phyloP scores from a whole-genome alignment of 2,113 vertebrate species.

The Stigmatopora nigra region DNA sequence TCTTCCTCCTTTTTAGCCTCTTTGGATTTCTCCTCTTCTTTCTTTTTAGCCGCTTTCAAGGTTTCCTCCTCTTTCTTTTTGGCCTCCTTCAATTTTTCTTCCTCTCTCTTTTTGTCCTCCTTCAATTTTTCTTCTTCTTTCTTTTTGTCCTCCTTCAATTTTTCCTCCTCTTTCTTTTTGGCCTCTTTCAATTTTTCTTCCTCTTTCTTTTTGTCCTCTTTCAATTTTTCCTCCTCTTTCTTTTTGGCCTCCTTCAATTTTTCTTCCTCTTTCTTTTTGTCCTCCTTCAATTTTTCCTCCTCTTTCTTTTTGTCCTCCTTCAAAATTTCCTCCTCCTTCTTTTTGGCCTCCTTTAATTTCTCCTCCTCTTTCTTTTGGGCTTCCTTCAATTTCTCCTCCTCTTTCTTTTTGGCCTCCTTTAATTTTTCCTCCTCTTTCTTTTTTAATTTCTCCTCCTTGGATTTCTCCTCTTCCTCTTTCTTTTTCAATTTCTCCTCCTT shows the following conservation, averaged over 20 bases:
- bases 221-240: slow-evolving; percentile 29
- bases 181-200: slow-evolving; percentile 24
- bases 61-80: slow-evolving; percentile 1
- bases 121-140: slow-evolving; percentile 1
- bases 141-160: slow-evolving; percentile 1
- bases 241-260: slow-evolving; percentile 10
- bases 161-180: slow-evolving; percentile 56
- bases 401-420: slow-evolving; percentile 22
- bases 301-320: slow-evolving; percentile 16
- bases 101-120: slow-evolving; percentile 6
- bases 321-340: slow-evolving; percentile 15
- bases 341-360: slow-evolving; percentile 10
- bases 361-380: slow-evolving; percentile 20
- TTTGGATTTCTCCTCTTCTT: slow-evolving; percentile 26
- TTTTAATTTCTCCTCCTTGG: slow-evolving; percentile 12
- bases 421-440: slow-evolving; percentile 9
- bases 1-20: slow-evolving; percentile 57
- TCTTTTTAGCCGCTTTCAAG: background rate
- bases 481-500: slow-evolving; percentile 21
- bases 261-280: slow-evolving; percentile 3
- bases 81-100: slow-evolving; percentile 52
- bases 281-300: slow-evolving; percentile 5
- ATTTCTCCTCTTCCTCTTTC: slow-evolving; percentile 19
- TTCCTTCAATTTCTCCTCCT: slow-evolving; percentile 15
- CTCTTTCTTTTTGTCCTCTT: slow-evolving; percentile 20